Conservation (phyloP, 2,113 vertebrate species). For the Aptenodytes patagonicus region DNA sequence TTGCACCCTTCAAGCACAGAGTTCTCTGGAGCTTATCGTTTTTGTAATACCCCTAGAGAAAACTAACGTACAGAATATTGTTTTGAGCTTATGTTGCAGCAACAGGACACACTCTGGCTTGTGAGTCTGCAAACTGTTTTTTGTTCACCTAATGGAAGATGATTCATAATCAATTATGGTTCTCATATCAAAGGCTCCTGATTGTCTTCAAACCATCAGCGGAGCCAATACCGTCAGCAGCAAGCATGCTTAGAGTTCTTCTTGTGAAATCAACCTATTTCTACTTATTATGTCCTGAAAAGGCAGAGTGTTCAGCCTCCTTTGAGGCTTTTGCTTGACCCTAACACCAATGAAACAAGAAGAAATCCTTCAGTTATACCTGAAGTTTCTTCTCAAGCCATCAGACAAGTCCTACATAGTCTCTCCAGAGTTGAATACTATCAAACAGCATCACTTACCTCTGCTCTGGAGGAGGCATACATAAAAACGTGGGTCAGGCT, state of each 20-base stretch:
- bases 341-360: background rate
- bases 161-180: slow-evolving; percentile 18
- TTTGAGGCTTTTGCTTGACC: background rate
- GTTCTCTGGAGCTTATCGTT: background rate
- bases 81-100: background rate
- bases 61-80: background rate
- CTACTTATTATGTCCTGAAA: background rate
- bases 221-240: background rate
- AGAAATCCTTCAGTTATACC: background rate
- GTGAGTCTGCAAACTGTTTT: background rate
- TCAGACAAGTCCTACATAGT: background rate
- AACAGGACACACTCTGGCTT: background rate
- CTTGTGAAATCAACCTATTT: background rate
- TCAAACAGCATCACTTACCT: background rate
- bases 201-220: background rate
- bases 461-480: background rate
- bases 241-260: background rate
- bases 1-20: background rate
- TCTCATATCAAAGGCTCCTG: background rate
- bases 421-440: background rate
- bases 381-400: background rate
- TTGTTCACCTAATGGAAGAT: slow-evolving; percentile 25
- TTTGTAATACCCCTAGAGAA: background rate
- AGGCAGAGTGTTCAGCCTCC: background rate
- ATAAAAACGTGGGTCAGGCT: background rate